Evolutionary conservation across 1,140 invertebrate genomes (phyloP), one percentile per base, ranked within the genome.

Genomic region (Reticulitermes speratus): DNA sequence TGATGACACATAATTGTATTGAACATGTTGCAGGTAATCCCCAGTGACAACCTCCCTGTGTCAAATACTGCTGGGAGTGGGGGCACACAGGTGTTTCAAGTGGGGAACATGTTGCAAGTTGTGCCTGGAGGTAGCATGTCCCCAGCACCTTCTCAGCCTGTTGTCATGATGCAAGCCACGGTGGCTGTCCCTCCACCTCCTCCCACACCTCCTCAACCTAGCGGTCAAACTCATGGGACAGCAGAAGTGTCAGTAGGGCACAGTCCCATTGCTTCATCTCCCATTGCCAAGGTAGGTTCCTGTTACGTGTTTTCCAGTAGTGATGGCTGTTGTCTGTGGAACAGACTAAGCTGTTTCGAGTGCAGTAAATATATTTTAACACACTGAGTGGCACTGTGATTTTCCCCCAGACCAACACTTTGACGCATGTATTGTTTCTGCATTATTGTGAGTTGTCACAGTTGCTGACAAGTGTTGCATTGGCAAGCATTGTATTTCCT

Each of bases 31-130:
- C 87, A 87, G 44, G 87, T 89, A n/a, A 44, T 87, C 25, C 32
- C 86, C 48, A 87, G 65, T 52, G 81, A 83, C 21, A 38, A 32
- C n/a, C 44, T 32, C 19, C 84, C 9, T 44, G 87, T 38, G 69
- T 88, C 0, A 44, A 86, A 14, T 82, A 1, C 85, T 25, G 16
- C 48, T 84, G n/a, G n/a, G 7, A 75, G 25, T 30, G n/a, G 65
- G 65, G 65, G 65, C n/a, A 90, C 88, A 48, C 90, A 91, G 82
- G 90, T 91, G 21, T 88, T 93, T 0, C 92, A 93, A 88, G 90
- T 93, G 81, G 92, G 92, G 83, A 92, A 93, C 88, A 90, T 93
- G 84, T 88, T 93, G 9, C 92, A 93, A 89, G 92, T 93, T 65
- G 90, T 93, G 12, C 92, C 93, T 14, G 92, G 91, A 25, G 89